Conservation (phyloP, 1,140 invertebrate genomes). For the Listronotus bonariensis region DNA sequence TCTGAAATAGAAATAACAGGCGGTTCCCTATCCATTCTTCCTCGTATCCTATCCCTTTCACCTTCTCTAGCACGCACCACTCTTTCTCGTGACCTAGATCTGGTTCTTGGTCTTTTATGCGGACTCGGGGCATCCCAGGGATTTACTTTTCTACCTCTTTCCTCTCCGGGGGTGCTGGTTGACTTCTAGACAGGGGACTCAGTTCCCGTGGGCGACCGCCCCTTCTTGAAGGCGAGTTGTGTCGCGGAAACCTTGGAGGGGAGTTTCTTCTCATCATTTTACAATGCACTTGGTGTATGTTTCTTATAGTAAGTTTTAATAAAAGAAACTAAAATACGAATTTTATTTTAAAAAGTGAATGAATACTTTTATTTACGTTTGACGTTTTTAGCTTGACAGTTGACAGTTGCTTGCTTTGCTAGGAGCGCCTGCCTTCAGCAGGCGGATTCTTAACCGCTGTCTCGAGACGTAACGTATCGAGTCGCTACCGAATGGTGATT, state of each 20-base stretch:
- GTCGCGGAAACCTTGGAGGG: conserved; percentile 8
- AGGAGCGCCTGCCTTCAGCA: too few species aligned
- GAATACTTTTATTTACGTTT: too few species aligned
- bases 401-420: too few species aligned
- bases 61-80: neutral
- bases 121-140: conserved; percentile 2
- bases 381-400: too few species aligned
- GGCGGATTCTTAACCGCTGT: too few species aligned
- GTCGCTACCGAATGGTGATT: too few species aligned
- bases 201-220: conserved; percentile 1
- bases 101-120: neutral
- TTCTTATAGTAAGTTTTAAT: too few species aligned
- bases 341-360: too few species aligned
- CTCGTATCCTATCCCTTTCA: neutral
- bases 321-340: too few species aligned
- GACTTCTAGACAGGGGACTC: conserved; percentile 23
- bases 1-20: neutral
- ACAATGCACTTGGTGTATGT: too few species aligned
- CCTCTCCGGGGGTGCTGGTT: conserved; percentile 16
- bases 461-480: too few species aligned
- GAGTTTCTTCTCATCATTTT: conserved; percentile 21
- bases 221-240: conserved; percentile 1
- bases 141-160: neutral
- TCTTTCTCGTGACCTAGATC: conserved; percentile 16
- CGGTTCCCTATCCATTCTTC: neutral